phyloP scores from a whole-genome alignment of 2,888 invertebrate genomes.

The Sarcophaga caerulescens region DNA sequence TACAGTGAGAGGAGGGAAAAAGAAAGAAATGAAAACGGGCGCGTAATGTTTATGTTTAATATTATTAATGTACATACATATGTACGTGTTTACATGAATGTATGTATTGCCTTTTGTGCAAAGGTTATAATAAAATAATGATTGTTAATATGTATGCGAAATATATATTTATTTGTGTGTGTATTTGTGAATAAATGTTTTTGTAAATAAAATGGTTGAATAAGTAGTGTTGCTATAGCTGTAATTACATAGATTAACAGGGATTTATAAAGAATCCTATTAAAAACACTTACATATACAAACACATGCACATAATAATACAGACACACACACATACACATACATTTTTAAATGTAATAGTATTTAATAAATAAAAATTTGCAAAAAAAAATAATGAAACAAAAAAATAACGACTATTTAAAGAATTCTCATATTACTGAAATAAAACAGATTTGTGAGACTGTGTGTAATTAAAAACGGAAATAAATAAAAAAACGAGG shows the following conservation, averaged over 20 bases:
- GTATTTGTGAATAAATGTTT: slow-evolving; percentile 44
- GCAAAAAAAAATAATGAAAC: too few species aligned
- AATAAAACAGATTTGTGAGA: not conserved
- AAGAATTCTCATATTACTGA: not conserved
- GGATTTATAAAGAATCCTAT: slow-evolving; percentile 65
- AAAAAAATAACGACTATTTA: not conserved
- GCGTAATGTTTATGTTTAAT: slow-evolving; percentile 55
- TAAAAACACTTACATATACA: slow-evolving; percentile 19
- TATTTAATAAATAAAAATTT: not conserved
- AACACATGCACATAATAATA: not conserved
- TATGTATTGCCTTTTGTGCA: slow-evolving; percentile 11
- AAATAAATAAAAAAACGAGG: not conserved
- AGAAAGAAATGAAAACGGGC: slow-evolving; percentile 22
- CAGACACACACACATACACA: not conserved
- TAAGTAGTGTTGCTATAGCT: slow-evolving; percentile 54
- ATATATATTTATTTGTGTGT: not conserved
- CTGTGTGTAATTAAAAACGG: not conserved
- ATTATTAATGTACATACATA: slow-evolving; percentile 56
- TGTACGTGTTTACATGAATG: not conserved
- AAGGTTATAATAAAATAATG: not conserved
- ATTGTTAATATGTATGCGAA: not conserved
- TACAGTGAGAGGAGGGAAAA: not conserved
- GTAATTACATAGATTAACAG: slow-evolving; percentile 69
- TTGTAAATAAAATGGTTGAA: slow-evolving; percentile 49
- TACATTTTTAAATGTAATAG: too few species aligned